Evolutionary conservation across 2,888 invertebrate species (phyloP), one percentile per base, ranked within the genome.

Genomic region (Meteorus cinctellus): DNA sequence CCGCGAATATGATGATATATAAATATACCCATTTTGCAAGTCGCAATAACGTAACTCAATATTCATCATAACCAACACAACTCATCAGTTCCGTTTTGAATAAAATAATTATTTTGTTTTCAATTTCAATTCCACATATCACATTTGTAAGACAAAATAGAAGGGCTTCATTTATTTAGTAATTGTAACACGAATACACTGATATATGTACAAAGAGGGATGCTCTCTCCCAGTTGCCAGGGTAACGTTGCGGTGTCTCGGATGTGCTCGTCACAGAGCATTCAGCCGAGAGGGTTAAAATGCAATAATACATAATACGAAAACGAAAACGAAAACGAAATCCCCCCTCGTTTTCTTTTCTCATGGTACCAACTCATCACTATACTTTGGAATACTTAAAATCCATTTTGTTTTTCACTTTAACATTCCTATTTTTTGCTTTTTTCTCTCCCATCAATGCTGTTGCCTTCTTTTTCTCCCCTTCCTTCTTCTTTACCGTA

Each of bases 161-260:
- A 19, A n/a, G 8, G 19, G 19, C 5, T 5, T 19, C 4, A 4
- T 48, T 4, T 16, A 55, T 19, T 19, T 55, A 55, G 6, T 19
- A 19, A 55, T 55, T 55, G 19, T 55, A 55, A 55, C 24, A 55
- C 55, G 19, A 19, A 55, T 55, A 19, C n/a, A 55, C 19, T 41
- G 8, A n/a, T 45, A 5, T 51, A 14, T 29, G 16, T 45, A 68
- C 27, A 31, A 24, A 19, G 34, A 69, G 69, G 69, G 69, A 69
- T 69, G 69, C 10, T 19, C 24, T 19, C 55, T 59, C 77, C 77
- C 74, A 78, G 84, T 86, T 86, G 83, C 84, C 84, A 84, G 76
- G 84, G 78, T 80, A 84, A 83, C 82, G 80, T 76, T 77, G 55
- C 19, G 34, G 12, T 55, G 27, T 19, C 31, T 51, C 19, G 31